These are phyloP conservation scores for Champsocephalus gunnari DNA, from an alignment of 2,797 vertebrate species.

Conservation along the genomic window DNA sequence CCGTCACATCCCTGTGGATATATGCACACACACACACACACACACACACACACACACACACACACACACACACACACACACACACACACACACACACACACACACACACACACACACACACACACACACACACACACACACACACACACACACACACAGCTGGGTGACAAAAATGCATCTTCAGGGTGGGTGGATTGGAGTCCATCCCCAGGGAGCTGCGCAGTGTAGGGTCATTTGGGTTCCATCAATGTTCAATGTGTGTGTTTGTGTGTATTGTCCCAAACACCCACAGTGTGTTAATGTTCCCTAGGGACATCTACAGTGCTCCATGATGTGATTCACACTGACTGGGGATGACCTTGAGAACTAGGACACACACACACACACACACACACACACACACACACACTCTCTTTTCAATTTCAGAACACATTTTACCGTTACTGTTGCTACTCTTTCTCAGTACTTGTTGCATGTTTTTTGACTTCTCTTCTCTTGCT, in stretches of 20 bases:
- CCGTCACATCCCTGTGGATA: slow-evolving; percentile 38
- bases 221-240: slow-evolving; percentile 62
- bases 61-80: slow-evolving; percentile 30
- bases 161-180: slow-evolving; percentile 70
- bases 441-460: slow-evolving; percentile 36
- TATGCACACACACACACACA: too few species aligned
- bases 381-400: background rate
- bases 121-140: slow-evolving; percentile 54
- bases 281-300: slow-evolving; percentile 72
- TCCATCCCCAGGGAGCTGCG: slow-evolving; percentile 60
- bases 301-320: slow-evolving; percentile 83
- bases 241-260: slow-evolving; percentile 38
- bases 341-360: slow-evolving; percentile 89
- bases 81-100: slow-evolving; percentile 28
- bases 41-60: slow-evolving; percentile 26
- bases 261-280: slow-evolving; percentile 52
- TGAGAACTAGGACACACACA: slow-evolving; percentile 80
- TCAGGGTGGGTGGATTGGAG: slow-evolving; percentile 62
- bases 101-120: slow-evolving; percentile 49
- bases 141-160: slow-evolving; percentile 27
- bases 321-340: slow-evolving; percentile 86
- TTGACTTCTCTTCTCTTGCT: slow-evolving; percentile 31
- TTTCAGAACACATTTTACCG: slow-evolving; percentile 44
- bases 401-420: background rate
- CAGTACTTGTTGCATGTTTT: slow-evolving; percentile 10